Evolutionary conservation across 1,140 invertebrate genomes (phyloP), one percentile per base, ranked within the genome.

Genomic region (Philopotamus ludificatus): DNA sequence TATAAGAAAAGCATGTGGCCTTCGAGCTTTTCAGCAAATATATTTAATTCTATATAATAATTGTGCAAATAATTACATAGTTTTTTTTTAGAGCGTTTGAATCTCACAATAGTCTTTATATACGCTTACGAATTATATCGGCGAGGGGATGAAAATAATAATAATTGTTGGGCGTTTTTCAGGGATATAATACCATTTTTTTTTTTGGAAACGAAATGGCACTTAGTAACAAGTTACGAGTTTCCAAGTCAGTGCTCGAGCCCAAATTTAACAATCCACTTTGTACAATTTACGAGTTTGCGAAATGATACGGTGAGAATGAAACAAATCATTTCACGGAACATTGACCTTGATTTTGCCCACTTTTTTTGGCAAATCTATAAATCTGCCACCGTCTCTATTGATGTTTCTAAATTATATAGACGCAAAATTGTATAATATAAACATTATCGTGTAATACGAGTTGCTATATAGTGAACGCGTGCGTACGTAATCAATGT

Each of bases 291-390:
- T 65, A 65, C 63, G 53, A 65, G 21, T 23, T n/a, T 2, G n/a
- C 21, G 22, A 64, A 50, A 63, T 8, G 22, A 15, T 3, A 2
- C 3, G 28, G 34, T 3, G n/a, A 12, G 26, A 20, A 28, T 20
- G 34, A 63, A 68, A 61, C 67, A 57, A 65, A 65, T 65, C 57
- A 68, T 68, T 65, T 68, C 62, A 55, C 62, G 34, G 15, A 28
- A 62, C 62, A 60, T 65, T 65, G 34, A 39, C n/a, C 39, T 45
- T 45, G n/a, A n/a, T 64, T 67, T 57, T 41, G 25, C 50, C 2
- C 45, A 12, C 9, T n/a, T 23, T 54, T 54, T 54, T 54, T 12
- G 25, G 12, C 12, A 34, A 34, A 34, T n/a, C 12, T 34, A 34
- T 34, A 34, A 34, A 34, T 34, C 28, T 34, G 4, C 28, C 28